Conservation (phyloP, 2,113 vertebrate genomes). For the Zapornia atra region DNA sequence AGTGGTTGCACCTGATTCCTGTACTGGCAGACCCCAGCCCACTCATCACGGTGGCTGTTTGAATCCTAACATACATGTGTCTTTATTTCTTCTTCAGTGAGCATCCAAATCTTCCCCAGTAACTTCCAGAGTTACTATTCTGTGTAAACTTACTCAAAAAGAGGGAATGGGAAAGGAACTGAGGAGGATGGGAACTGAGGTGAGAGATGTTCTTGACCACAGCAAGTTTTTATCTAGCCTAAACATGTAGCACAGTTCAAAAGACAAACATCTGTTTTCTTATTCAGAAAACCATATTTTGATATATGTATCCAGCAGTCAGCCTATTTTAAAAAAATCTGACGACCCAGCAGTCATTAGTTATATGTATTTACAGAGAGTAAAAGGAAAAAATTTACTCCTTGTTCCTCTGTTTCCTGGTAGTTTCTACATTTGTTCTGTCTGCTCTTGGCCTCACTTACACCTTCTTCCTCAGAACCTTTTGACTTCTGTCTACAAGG, state of each 20-base stretch:
- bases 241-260: not conserved
- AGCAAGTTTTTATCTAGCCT: not conserved
- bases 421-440: not conserved
- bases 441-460: not conserved
- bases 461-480: not conserved
- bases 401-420: not conserved
- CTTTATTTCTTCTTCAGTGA: not conserved
- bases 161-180: not conserved
- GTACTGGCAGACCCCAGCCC: not conserved
- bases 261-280: not conserved
- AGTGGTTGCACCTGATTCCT: accelerated
- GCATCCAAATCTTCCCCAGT: not conserved
- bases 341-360: not conserved
- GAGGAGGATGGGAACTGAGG: not conserved
- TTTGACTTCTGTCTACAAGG: not conserved
- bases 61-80: not conserved
- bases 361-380: not conserved
- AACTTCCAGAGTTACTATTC: not conserved
- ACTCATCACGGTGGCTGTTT: not conserved
- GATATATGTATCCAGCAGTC: not conserved
- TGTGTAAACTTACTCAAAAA: not conserved
- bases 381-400: not conserved
- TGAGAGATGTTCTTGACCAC: not conserved
- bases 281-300: not conserved
- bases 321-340: not conserved